Evolutionary conservation across 2,888 invertebrate species (phyloP), one percentile per base, ranked within the genome.

Genomic region (Cerastoderma edule): DNA sequence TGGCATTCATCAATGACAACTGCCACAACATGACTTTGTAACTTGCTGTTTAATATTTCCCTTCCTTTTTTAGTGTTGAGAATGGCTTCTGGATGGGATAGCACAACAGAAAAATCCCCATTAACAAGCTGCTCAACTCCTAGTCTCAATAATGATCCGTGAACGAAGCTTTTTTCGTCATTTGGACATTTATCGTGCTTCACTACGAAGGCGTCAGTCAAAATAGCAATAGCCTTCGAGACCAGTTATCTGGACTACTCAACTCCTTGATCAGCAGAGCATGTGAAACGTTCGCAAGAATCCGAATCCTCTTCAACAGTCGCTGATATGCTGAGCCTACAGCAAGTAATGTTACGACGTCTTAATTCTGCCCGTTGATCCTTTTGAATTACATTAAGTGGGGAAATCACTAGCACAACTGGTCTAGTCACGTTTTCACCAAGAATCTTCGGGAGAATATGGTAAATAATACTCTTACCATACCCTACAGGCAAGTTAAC

Each of bases 371-470:
- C 6, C 13, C 67, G 28, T 39, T 77, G 77, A 44, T 77, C 77
- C 54, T 77, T 72, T 53, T 72, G 76, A 32, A 76, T 76, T 16
- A 72, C 67, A 30, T 76, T 76, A 22, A 76, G 53, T 16, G 72
- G 72, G 8, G 68, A 72, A 22, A 76, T 68, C 22, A 50, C 50
- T 10, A 50, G 10, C 50, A 50, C 50, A 50, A 50, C 50, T n/a
- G n/a, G n/a, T n/a, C n/a, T n/a, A n/a, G n/a, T n/a, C n/a, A n/a
- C n/a, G n/a, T n/a, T n/a, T n/a, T 22, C 50, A 50, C 22, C 50
- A 50, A 75, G 56, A 44, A 71, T 27, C 32, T 67, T 22, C 24
- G 71, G 75, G 16, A 75, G 39, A 16, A 75, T 28, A 35, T 75
- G 75, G 32, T 32, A 76, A 13, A 76, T 44, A 27, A 76, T 22